Conservation (phyloP, 1,140 invertebrate genomes). For the Rhyacophila brunnea region DNA sequence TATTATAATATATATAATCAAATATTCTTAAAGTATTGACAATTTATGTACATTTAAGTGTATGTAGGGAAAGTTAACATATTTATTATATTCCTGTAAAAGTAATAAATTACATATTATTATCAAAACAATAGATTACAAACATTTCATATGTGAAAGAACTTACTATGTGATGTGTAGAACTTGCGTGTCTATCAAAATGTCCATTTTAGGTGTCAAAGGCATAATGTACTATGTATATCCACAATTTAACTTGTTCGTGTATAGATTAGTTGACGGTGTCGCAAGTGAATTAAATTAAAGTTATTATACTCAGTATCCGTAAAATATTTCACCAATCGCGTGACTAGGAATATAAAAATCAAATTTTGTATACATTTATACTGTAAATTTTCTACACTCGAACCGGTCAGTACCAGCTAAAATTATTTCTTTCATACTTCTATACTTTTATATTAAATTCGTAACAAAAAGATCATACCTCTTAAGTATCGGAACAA, state of each 20-base stretch:
- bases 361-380: conserved; percentile 7
- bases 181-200: conserved; percentile 19
- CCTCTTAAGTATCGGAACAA: too few species aligned
- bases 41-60: conserved; percentile 23
- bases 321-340: conserved; percentile 4
- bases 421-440: conserved; percentile 19
- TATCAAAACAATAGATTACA: conserved; percentile 15
- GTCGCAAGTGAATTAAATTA: too few species aligned
- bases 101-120: not conserved
- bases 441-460: conserved; percentile 34
- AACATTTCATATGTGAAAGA: conserved; percentile 20
- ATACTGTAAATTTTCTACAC: not conserved
- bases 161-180: conserved; percentile 27
- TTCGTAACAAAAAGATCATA: too few species aligned
- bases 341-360: not conserved
- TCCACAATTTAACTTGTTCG: conserved; percentile 14
- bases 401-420: not conserved
- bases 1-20: not conserved
- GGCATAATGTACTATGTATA: conserved; percentile 23
- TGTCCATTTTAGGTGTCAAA: conserved; percentile 31
- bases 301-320: conserved; percentile 8
- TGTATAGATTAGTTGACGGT: conserved; percentile 25
- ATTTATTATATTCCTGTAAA: conserved; percentile 21
- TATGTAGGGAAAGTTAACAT: conserved; percentile 17
- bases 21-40: conserved; percentile 16